phyloP scores from a whole-genome alignment of 2,888 invertebrate genomes.

The Apotomis betuletana region DNA sequence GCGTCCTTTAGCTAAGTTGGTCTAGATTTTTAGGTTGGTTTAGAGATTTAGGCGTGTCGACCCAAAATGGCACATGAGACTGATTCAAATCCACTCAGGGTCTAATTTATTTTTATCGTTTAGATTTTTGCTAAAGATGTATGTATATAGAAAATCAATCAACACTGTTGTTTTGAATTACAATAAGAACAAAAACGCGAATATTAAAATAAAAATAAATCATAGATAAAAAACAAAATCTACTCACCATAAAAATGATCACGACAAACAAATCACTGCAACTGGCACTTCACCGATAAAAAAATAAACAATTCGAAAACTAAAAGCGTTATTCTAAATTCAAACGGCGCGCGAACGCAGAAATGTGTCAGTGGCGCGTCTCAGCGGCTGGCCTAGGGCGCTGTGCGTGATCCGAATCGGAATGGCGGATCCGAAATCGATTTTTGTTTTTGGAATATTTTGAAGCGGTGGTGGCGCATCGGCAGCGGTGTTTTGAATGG shows the following conservation, averaged over 20 bases:
- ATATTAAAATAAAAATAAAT: too few relatives aligned
- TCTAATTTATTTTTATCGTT: too few relatives aligned
- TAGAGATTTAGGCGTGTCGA: too few relatives aligned
- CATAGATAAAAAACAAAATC: constrained; percentile 1
- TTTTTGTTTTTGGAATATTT: constrained; percentile 67
- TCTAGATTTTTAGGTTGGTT: too few relatives aligned
- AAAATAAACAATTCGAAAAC: constrained; percentile 62
- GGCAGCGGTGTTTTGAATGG: constrained; percentile 75
- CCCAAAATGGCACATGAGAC: too few relatives aligned
- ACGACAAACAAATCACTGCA: constrained; percentile 53
- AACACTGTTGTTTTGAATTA: too few relatives aligned
- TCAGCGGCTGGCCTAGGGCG: constrained; percentile 76
- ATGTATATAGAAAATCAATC: too few relatives aligned
- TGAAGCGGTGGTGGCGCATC: constrained; percentile 70
- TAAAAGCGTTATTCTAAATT: constrained; percentile 70
- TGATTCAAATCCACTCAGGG: too few relatives aligned
- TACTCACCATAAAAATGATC: constrained; percentile 33
- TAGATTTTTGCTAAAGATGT: too few relatives aligned
- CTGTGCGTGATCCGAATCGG: constrained; percentile 68
- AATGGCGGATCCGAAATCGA: constrained; percentile 64
- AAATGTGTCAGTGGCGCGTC: constrained; percentile 83
- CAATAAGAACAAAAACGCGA: too few relatives aligned
- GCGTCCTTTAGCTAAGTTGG: too few relatives aligned
- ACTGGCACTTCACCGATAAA: constrained; percentile 47
- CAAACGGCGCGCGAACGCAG: constrained; percentile 77